A percentile compares a stretch with the other conserved stretches of the same genome.
phyloP scores from a whole-genome alignment of 2,797 vertebrate species.

The Alca torda region DNA sequence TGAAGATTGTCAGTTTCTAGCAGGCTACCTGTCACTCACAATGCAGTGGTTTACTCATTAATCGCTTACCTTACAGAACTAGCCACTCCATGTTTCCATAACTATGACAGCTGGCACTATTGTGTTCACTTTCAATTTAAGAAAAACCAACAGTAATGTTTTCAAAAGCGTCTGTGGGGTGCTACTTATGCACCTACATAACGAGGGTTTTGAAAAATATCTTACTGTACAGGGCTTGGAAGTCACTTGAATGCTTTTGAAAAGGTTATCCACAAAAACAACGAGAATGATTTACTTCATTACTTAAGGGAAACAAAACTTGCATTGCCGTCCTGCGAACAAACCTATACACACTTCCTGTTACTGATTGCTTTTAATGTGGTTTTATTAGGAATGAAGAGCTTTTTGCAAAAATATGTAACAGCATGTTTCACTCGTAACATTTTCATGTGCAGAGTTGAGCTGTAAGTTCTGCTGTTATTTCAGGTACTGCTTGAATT shows the following conservation, averaged over 20 bases:
- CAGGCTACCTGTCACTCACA: background rate
- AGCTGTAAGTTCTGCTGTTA: slow-evolving; percentile 31
- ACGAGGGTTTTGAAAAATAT: background rate
- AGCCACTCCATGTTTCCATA: background rate
- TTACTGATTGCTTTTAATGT: background rate
- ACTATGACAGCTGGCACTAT: background rate
- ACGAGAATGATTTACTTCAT: background rate
- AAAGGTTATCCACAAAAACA: background rate
- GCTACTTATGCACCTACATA: background rate
- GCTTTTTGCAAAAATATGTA: background rate
- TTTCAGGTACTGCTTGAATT: slow-evolving; percentile 93
- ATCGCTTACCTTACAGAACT: background rate
- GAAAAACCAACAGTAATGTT: background rate
- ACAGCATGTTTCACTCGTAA: background rate
- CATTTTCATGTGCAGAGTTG: background rate
- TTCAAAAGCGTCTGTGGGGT: background rate
- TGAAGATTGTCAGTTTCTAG: background rate
- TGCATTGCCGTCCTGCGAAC: background rate
- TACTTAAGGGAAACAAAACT: background rate
- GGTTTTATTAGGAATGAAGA: background rate
- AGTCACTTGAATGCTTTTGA: background rate
- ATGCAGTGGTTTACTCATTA: background rate
- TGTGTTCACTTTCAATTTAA: background rate
- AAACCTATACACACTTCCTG: background rate
- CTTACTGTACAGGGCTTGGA: background rate